Evolutionary conservation across 2,113 vertebrate species (phyloP), one percentile per base, ranked within the genome.

Genomic region (Varanus salvator): DNA sequence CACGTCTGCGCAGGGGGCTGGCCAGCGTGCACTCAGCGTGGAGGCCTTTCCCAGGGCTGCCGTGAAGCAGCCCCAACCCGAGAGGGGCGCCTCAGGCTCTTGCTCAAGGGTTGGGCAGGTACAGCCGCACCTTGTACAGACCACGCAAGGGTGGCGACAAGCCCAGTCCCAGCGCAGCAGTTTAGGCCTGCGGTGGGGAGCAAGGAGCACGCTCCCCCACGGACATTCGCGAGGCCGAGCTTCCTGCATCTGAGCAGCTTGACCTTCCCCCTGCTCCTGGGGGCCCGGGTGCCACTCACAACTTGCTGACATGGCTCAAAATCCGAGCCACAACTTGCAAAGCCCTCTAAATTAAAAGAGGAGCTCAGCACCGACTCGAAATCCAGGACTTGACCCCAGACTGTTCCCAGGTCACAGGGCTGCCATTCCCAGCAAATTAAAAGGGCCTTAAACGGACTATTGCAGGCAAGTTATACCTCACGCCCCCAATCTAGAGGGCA

Each of bases 311-410:
- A 78, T 92, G 83, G 83, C 74, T 48, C 86, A 75, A 95, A 95
- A 95, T 92, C 93, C 92, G 25, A 21, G n/a, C 77, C 38, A 29
- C 14, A 9, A 19, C 72, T 8, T 2, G 77, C 88, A 77, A 85
- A 89, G 82, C 94, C 91, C 34, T 91, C 76, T 88, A 94, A 94
- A 95, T 95, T 92, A 96, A 95, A 94, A 48, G 3, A 1, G 0
- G 19, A 0, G 0, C 1, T 4, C 52, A n/a, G 72, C 72, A 8
- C 0, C 0, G 86, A 91, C 91, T 94, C 84, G 88, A 86, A 64
- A 93, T 52, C 93, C 19, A 2, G 0, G 87, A 0, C 0, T 71
- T 91, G 92, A 87, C 95, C 93, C 80, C 4, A 64, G 52, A 34
- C 85, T 87, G 95, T 80, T 82, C 93, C 80, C 0, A 2, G 88